Conservation (phyloP, 2,113 vertebrate genomes). For the Ptyas mucosa region DNA sequence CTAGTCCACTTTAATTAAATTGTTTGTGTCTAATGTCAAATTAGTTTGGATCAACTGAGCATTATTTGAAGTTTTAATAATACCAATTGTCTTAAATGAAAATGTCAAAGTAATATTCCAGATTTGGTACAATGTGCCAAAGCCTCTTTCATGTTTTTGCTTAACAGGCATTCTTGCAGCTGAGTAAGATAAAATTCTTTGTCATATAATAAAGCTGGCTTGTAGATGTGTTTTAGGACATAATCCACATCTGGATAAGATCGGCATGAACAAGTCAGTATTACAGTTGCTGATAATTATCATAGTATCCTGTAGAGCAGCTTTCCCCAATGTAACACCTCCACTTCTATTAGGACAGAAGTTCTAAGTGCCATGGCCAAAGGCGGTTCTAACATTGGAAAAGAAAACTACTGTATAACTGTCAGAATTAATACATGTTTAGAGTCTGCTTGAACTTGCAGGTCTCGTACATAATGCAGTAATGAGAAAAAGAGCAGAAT, state of each 20-base stretch:
- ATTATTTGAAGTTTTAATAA: background rate
- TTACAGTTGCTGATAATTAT: background rate
- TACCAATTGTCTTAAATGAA: background rate
- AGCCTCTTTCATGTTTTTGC: background rate
- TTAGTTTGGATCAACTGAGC: background rate
- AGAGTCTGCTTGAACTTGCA: background rate
- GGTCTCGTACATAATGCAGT: background rate
- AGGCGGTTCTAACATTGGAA: background rate
- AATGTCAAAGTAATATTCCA: background rate
- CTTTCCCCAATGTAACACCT: background rate
- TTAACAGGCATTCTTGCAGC: background rate
- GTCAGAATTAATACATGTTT: background rate
- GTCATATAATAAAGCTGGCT: background rate
- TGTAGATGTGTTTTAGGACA: background rate
- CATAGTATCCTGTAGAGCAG: background rate
- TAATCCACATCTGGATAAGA: background rate
- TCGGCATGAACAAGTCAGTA: background rate
- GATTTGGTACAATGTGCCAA: background rate
- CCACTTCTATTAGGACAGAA: background rate
- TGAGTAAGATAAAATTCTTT: background rate
- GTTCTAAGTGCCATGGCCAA: background rate
- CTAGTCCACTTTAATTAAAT: background rate
- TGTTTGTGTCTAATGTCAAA: background rate
- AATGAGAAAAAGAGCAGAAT: background rate
- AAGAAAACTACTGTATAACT: background rate